phyloP scores from a whole-genome alignment of 2,797 vertebrate species.

The Catharus ustulatus region DNA sequence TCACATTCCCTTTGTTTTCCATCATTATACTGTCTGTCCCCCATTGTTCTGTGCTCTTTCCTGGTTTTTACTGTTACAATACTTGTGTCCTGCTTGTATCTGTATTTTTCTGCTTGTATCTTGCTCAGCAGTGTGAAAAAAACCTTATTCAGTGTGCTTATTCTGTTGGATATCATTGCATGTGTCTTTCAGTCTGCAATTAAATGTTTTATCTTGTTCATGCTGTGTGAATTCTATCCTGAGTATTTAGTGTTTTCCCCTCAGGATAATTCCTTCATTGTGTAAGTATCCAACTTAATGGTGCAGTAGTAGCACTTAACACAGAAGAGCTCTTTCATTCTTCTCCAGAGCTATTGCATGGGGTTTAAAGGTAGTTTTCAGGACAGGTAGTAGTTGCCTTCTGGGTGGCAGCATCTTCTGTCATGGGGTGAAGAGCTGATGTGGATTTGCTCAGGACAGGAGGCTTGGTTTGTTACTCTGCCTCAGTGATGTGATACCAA shows the following conservation, averaged over 20 bases:
- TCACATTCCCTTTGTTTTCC: not conserved
- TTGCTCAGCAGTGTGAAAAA: not conserved
- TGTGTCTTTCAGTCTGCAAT: not conserved
- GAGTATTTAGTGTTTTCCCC: not conserved
- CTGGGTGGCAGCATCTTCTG: not conserved
- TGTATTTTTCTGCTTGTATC: not conserved
- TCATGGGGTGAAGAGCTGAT: not conserved
- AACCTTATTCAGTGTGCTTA: not conserved
- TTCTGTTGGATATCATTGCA: not conserved
- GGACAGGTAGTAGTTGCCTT: not conserved
- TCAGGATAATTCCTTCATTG: not conserved
- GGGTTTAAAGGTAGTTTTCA: not conserved
- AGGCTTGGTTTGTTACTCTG: not conserved
- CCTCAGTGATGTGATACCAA: fast-evolving
- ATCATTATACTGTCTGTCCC: not conserved
- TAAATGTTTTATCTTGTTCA: conserved; percentile 3
- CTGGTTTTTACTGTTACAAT: not conserved
- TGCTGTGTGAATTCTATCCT: conserved; percentile 17
- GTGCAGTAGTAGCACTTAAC: not conserved
- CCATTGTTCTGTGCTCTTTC: not conserved
- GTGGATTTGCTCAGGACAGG: not conserved
- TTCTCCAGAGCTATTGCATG: not conserved
- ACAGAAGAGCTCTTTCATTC: not conserved
- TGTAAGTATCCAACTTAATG: not conserved
- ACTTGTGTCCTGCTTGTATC: not conserved